These are phyloP conservation scores for Actenoides hombroni DNA, from an alignment of 2,113 vertebrate genomes.

Conservation along the genomic window DNA sequence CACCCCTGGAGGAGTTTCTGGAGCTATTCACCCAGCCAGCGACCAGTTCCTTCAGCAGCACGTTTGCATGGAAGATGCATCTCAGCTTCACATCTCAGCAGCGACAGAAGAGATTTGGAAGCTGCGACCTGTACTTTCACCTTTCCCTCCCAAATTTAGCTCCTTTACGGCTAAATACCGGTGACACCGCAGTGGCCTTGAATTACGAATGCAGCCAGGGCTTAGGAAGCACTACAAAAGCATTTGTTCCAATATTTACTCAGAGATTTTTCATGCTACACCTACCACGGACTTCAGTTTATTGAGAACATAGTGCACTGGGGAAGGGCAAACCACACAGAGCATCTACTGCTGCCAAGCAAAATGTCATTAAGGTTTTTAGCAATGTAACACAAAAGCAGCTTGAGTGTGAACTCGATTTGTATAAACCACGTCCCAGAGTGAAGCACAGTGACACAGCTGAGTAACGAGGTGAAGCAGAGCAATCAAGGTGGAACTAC, in stretches of 20 bases:
- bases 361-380: conserved; percentile 64
- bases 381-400: conserved; percentile 55
- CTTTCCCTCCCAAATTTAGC: conserved; percentile 4
- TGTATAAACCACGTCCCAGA: conserved; percentile 43
- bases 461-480: conserved; percentile 19
- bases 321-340: conserved; percentile 56
- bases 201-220: not conserved
- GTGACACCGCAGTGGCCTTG: not conserved
- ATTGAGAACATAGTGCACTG: conserved; percentile 33
- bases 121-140: not conserved
- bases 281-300: conserved; percentile 44
- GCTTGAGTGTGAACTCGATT: too few relatives aligned
- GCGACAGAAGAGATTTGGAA: not conserved
- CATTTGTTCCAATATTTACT: conserved; percentile 59
- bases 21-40: not conserved
- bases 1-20: not conserved
- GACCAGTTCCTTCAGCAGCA: not conserved
- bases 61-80: not conserved
- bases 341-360: conserved; percentile 23
- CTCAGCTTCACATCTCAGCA: not conserved
- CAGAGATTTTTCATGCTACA: conserved; percentile 62
- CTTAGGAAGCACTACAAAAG: conserved; percentile 18
- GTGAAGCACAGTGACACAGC: conserved; percentile 10
- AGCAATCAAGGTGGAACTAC: conserved; percentile 43
- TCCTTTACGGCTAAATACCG: not conserved